Evolutionary conservation across 2,888 invertebrate species (phyloP).

Genomic region (Melieria crassipennis): DNA sequence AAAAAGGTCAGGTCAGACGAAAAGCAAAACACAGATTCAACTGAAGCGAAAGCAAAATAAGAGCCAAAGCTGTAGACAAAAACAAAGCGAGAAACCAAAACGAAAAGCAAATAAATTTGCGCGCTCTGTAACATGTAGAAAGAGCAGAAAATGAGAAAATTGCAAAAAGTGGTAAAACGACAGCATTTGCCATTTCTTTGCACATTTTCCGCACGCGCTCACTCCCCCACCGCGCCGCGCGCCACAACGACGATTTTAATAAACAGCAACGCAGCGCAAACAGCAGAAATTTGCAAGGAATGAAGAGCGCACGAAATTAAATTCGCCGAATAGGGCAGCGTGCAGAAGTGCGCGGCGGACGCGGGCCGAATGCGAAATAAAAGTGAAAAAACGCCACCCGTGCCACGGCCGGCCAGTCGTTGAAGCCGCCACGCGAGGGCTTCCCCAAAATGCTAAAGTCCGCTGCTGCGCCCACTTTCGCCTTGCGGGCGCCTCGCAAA

Average conservation of each 20-base stretch:
- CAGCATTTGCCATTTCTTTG: too few species aligned
- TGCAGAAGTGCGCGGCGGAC: too few species aligned
- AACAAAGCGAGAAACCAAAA: neutral
- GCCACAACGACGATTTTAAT: too few species aligned
- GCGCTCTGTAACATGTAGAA: neutral
- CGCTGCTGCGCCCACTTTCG: constrained; percentile 6
- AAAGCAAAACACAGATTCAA: neutral
- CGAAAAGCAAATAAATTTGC: neutral
- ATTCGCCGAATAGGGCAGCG: too few species aligned
- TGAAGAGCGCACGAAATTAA: too few species aligned
- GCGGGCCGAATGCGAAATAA: constrained; percentile 18
- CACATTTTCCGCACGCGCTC: too few species aligned
- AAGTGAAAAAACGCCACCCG: neutral
- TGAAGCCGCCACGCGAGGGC: constrained; percentile 7
- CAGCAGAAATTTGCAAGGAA: too few species aligned
- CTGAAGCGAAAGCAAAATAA: neutral
- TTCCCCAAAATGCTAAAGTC: constrained; percentile 21
- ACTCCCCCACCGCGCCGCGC: too few species aligned
- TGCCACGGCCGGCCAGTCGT: too few species aligned
- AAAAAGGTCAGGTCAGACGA: constrained; percentile 25
- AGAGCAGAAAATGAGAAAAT: neutral
- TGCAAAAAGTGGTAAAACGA: constrained; percentile 19
- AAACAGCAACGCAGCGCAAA: too few species aligned
- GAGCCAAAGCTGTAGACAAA: neutral
- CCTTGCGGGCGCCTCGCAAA: neutral